These are phyloP conservation scores for Euclidia mi DNA, from an alignment of 2,888 invertebrate species.

Conservation along the genomic window DNA sequence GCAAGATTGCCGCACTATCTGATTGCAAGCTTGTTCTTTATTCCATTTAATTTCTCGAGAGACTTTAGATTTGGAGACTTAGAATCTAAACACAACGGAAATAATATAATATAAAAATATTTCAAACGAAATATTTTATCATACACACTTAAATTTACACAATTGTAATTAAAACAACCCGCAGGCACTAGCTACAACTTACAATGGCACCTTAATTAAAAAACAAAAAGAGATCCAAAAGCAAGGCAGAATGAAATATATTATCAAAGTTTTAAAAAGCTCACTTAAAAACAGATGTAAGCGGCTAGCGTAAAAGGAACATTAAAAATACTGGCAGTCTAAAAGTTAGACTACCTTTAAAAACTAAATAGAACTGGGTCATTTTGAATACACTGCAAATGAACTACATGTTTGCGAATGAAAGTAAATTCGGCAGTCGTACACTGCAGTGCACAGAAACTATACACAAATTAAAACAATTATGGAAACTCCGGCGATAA, in stretches of 20 bases:
- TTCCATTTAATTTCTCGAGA: too few relatives aligned
- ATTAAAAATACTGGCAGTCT: conserved; percentile 36
- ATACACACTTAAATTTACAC: too few relatives aligned
- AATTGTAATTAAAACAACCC: too few relatives aligned
- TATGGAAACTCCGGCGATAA: conserved; percentile 32
- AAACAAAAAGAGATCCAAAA: conserved; percentile 3
- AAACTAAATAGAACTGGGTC: conserved; percentile 65
- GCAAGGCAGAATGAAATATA: conserved; percentile 12
- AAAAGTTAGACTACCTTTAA: conserved; percentile 46
- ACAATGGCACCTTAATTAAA: not conserved
- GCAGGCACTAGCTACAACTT: not conserved
- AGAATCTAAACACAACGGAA: too few relatives aligned
- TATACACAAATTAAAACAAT: conserved; percentile 42
- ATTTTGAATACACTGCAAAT: conserved; percentile 67
- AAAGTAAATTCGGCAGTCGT: conserved; percentile 34
- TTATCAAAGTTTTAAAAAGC: conserved; percentile 21
- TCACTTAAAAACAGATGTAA: conserved; percentile 44
- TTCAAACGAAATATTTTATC: too few relatives aligned
- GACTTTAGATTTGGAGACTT: too few relatives aligned
- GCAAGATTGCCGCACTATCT: too few relatives aligned
- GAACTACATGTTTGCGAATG: conserved; percentile 64
- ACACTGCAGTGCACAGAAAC: conserved; percentile 43
- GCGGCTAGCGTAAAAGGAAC: conserved; percentile 25
- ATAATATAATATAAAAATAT: too few relatives aligned
- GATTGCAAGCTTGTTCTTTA: too few relatives aligned